Base-by-base conservation (phyloP, 2,113 vertebrate genomes). In the Hystrix brachyura region DNA sequence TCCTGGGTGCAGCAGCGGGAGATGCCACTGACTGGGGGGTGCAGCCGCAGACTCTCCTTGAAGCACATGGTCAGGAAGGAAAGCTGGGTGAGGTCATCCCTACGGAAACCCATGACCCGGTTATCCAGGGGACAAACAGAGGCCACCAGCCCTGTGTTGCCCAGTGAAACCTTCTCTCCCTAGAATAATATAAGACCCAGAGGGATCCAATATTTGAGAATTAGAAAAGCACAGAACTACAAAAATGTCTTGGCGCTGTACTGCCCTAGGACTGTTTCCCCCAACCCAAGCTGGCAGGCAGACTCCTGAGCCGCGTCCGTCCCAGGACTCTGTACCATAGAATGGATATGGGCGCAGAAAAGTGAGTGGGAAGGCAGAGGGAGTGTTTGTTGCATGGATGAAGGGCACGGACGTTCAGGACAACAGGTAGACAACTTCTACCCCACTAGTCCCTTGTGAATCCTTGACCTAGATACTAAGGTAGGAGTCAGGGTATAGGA, bases 51-150 rank as follows among this genome's bases (percentile, higher is more conserved):
- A 88, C 99, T 99, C 98, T 99, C 99, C 94, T 99, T 99, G 96
- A 99, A 99, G 98, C 99, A 99, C 99, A 99, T 99, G 96, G 99
- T 99, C 97, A 99, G 99, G 98, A 99, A 99, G 78, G 99, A 98
- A 95, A 99, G 97, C 69, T 92, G 97, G 74, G 99, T 97, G 91
- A 99, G 98, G 94, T 99, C 99, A 3, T 99, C 99, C 99, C 99
- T 99, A 51, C 27, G 59, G 34, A 79, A 48, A 0, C 0, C 38
- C 23, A 74, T 69, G 18, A 14, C 5, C 21, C 7, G 19, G 2
- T 88, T 87, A 78, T 2, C 51, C 4, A 80, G 38, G 17, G 43
- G 80, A 43, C 14, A 69, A 65, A 51, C 19, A 67, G 17, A 27
- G 59, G 14, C 15, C 65, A 18, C 7, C 8, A 29, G 19, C 34